These are phyloP conservation scores for Saguinus imperator DNA, from an alignment of 2,113 vertebrate species.

Conservation along the genomic window DNA sequence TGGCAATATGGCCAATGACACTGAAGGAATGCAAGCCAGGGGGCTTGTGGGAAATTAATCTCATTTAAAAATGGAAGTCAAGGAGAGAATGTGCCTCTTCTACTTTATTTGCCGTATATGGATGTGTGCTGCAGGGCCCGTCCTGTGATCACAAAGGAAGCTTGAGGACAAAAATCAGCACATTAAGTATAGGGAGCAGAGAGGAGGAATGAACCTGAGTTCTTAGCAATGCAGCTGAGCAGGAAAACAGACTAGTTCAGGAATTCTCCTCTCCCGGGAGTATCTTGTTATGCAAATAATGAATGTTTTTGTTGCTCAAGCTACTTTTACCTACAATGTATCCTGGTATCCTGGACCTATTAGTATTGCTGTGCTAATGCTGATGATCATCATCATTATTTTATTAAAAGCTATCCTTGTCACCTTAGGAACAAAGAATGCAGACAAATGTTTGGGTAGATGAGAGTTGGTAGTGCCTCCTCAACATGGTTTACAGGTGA, in stretches of 20 bases:
- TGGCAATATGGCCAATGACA: too few relatives aligned
- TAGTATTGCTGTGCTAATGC: background rate
- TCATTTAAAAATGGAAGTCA: background rate
- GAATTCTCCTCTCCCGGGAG: background rate
- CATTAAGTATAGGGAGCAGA: background rate
- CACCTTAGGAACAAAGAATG: background rate
- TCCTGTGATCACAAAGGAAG: background rate
- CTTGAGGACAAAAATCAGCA: background rate
- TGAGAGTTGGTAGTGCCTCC: background rate
- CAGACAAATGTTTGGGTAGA: background rate
- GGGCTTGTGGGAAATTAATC: background rate
- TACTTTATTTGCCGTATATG: background rate
- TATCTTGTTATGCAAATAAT: background rate
- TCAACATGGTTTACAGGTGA: background rate
- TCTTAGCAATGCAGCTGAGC: background rate
- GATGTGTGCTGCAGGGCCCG: background rate
- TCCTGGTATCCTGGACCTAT: too few relatives aligned
- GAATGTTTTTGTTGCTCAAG: background rate
- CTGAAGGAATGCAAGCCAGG: accelerated
- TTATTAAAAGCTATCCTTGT: background rate
- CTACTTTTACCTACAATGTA: background rate
- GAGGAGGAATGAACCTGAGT: background rate
- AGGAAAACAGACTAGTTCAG: background rate
- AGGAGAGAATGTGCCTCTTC: background rate
- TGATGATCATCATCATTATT: too few relatives aligned